Conservation (phyloP, 1,140 invertebrate species). For the Zaprionus taronus region DNA sequence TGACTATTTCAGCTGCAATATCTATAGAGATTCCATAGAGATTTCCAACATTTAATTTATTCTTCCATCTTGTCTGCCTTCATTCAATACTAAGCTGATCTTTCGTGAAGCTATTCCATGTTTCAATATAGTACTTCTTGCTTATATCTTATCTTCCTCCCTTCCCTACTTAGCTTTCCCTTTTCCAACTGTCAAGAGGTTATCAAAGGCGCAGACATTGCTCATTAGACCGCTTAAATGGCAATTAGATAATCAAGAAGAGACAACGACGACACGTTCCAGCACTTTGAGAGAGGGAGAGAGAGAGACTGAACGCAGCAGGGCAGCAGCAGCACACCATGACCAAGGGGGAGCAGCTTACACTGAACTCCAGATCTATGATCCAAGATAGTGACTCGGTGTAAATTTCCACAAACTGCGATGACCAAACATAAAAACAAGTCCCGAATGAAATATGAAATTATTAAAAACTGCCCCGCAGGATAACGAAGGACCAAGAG, state of each 20-base stretch:
- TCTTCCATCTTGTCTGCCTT: too few relatives aligned
- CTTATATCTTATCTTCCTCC: neutral
- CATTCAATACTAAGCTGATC: neutral
- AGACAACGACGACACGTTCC: slow-evolving; percentile 65
- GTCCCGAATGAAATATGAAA: slow-evolving; percentile 68
- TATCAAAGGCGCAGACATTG: neutral
- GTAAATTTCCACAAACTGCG: slow-evolving; percentile 78
- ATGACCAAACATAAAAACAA: slow-evolving; percentile 75
- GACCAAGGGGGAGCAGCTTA: neutral
- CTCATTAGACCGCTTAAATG: slow-evolving; percentile 68
- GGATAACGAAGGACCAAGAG: slow-evolving; percentile 34
- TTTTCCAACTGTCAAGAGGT: slow-evolving; percentile 2
- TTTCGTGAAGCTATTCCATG: neutral
- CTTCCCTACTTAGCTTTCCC: slow-evolving; percentile 6
- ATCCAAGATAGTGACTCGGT: slow-evolving; percentile 43
- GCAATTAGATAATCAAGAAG: slow-evolving; percentile 54
- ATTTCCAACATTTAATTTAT: too few relatives aligned
- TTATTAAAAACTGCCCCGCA: slow-evolving; percentile 70
- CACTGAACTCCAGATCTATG: slow-evolving; percentile 29
- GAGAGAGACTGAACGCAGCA: neutral
- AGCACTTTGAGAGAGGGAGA: slow-evolving; percentile 48
- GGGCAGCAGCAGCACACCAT: neutral
- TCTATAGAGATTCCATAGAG: too few relatives aligned
- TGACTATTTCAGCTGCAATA: too few relatives aligned
- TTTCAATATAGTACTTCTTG: neutral